Base-by-base conservation (phyloP, 2,797 vertebrate species). In the Pangasius larnaudii region DNA sequence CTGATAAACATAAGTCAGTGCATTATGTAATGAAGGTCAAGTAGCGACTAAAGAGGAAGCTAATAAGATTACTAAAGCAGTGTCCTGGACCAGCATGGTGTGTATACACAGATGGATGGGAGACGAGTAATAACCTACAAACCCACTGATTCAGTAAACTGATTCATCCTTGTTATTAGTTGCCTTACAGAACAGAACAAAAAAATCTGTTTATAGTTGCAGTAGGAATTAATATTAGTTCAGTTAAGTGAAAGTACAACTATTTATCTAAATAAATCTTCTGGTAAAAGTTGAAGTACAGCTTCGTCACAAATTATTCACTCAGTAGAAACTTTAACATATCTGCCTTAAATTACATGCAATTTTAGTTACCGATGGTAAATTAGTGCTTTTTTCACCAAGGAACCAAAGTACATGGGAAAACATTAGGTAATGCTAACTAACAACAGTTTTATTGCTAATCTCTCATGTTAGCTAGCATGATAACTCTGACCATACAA, bases 101-200 rank as follows among this genome's bases (percentile, higher is more conserved):
- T 79, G 53, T 79, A 10, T 13, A 79, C 27, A 51, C 74, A 16
- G 46, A 77, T 51, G 74, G 42, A 56, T 36, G 5, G 51, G 49
- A 56, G 16, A 56, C 22, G 75, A 33, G 49, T 79, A 79, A 79
- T 79, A 33, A 53, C n/a, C 18, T 18, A 77, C 74, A 51, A 77
- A 77, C 14, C 27, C n/a, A 53, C 27, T 77, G 74, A 77, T 74
- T 74, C 67, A 69, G 33, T 69, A 69, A 69, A 36, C 67, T 36
- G 30, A 69, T 74, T 74, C 39, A 46, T 49, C 22, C 39, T 74
- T 74, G 71, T 74, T 74, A 13, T 27, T 46, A 74, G 10, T 46
- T 27, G 10, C 9, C 4, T 5, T 27, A 5, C 39, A 24, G 39
- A 39, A 71, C 30, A 72, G 63, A 69, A 69, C 67, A 36, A 36